phyloP scores from a whole-genome alignment of 2,797 vertebrate species.

The Darevskia nairensis region DNA sequence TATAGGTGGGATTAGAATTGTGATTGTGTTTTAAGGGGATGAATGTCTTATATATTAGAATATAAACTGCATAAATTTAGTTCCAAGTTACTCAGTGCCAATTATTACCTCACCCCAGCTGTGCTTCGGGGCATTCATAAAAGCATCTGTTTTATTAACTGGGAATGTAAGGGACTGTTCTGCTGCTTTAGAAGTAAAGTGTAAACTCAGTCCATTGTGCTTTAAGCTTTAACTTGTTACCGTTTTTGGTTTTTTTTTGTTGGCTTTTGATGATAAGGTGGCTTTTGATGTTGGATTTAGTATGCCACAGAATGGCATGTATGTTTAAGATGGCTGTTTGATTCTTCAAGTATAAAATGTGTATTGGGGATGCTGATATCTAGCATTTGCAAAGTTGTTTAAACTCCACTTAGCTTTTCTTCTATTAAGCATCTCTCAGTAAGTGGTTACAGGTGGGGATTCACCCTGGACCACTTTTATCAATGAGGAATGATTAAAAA shows the following conservation, averaged over 20 bases:
- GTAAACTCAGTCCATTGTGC: not conserved
- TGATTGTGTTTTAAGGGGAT: not conserved
- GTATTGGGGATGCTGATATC: conserved; percentile 15
- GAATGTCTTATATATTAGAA: not conserved
- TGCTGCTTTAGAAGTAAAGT: not conserved
- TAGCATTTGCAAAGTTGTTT: conserved; percentile 8
- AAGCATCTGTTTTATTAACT: conserved; percentile 50
- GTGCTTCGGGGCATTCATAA: conserved; percentile 54
- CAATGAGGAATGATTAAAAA: not conserved
- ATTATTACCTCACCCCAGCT: conserved; percentile 62
- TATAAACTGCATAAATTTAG: conserved; percentile 51
- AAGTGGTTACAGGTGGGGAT: not conserved
- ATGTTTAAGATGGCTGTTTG: conserved; percentile 18
- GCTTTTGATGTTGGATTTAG: conserved; percentile 23
- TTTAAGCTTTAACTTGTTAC: conserved; percentile 32
- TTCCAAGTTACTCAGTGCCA: conserved; percentile 52
- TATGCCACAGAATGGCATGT: not conserved
- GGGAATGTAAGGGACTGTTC: conserved; percentile 30
- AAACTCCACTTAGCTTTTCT: not conserved
- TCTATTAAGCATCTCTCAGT: not conserved
- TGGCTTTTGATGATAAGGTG: conserved; percentile 23
- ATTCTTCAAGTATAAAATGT: conserved; percentile 3
- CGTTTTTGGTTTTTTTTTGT: not conserved
- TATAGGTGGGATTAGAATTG: not conserved
- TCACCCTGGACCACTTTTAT: not conserved